Percentiles rank a stretch among this genome's conserved stretches.
These are phyloP conservation scores for Leptobrachium ailaonicum DNA, from an alignment of 2,113 vertebrate genomes.

Conservation along the genomic window DNA sequence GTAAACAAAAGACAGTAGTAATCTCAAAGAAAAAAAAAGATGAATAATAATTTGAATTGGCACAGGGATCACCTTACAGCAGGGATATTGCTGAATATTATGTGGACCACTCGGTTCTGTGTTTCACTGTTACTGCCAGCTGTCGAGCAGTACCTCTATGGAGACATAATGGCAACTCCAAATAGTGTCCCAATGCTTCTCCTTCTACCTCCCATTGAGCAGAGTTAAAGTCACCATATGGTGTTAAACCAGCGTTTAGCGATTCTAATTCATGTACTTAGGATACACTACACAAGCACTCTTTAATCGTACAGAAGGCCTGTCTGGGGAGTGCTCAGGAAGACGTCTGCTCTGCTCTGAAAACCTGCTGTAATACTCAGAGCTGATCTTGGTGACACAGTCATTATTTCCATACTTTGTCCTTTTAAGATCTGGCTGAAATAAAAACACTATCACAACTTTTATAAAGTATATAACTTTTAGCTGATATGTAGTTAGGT, in stretches of 20 bases:
- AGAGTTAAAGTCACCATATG: slow-evolving; percentile 44
- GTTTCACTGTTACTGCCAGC: slow-evolving; percentile 27
- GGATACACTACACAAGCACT: slow-evolving; percentile 41
- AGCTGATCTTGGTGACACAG: slow-evolving; percentile 16
- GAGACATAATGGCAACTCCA: slow-evolving; percentile 19
- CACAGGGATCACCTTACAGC: background rate
- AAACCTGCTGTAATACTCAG: slow-evolving; percentile 25
- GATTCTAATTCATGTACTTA: slow-evolving; percentile 44
- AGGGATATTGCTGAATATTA: slow-evolving; percentile 15
- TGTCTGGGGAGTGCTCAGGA: slow-evolving; percentile 36
- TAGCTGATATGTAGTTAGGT: no score
- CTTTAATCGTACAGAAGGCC: slow-evolving; percentile 31
- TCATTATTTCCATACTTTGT: slow-evolving; percentile 23
- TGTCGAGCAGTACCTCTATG: slow-evolving; percentile 15
- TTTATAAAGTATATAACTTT: no score
- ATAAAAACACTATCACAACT: no score
- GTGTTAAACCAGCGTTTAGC: slow-evolving; percentile 41
- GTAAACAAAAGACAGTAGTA: no score
- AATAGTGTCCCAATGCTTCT: slow-evolving; percentile 21
- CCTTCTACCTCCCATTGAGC: slow-evolving; percentile 13
- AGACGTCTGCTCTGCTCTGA: slow-evolving; percentile 14
- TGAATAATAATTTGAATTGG: no score
- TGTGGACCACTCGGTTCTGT: slow-evolving; percentile 11
- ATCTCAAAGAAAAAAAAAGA: no score
- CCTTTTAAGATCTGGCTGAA: background rate